phyloP scores from a whole-genome alignment of 1,140 invertebrate species.

The Neotoxoptera formosana region DNA sequence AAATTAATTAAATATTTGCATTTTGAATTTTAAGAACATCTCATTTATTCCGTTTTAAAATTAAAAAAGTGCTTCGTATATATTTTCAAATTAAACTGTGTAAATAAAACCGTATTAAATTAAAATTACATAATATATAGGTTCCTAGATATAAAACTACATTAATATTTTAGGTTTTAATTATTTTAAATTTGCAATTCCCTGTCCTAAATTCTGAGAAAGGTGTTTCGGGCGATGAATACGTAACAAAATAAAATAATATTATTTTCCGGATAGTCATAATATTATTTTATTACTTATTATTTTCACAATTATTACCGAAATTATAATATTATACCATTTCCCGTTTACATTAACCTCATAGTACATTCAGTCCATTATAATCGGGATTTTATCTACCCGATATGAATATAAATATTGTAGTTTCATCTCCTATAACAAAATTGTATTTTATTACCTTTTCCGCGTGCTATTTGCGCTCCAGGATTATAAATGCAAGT shows the following conservation, averaged over 20 bases:
- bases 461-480: too few relatives aligned
- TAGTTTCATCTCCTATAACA: too few relatives aligned
- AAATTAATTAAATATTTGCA: neutral
- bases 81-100: neutral
- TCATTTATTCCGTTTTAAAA: neutral
- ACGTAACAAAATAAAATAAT: neutral
- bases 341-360: too few relatives aligned
- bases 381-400: too few relatives aligned
- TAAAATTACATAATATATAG: neutral
- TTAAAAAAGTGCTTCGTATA: neutral
- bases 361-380: too few relatives aligned
- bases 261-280: neutral
- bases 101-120: neutral
- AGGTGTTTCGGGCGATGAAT: neutral
- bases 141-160: neutral
- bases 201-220: neutral
- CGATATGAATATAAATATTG: too few relatives aligned
- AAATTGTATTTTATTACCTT: too few relatives aligned
- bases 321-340: too few relatives aligned
- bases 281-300: neutral
- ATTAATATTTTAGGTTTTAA: neutral
- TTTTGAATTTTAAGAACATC: neutral
- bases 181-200: neutral
- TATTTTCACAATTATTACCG: neutral
- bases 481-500: too few relatives aligned